These are phyloP conservation scores for Rhombomys opimus DNA, from an alignment of 2,113 vertebrate species.

Conservation along the genomic window DNA sequence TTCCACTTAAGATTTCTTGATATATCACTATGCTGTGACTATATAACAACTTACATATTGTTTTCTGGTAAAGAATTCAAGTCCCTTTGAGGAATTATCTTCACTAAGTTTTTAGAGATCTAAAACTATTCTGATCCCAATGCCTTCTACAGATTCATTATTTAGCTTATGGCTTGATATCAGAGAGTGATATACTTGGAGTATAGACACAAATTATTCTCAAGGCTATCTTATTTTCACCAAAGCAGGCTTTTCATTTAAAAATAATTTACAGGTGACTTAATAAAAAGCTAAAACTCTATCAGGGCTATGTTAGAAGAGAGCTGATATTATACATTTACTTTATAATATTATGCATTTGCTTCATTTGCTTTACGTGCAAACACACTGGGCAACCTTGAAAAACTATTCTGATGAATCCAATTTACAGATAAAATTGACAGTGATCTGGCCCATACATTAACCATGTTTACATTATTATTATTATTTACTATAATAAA, in stretches of 20 bases:
- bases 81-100: not conserved
- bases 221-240: not conserved
- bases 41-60: not conserved
- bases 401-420: not conserved
- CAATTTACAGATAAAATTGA: conserved; percentile 20
- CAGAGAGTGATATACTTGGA: not conserved
- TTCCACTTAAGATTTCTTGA: not conserved
- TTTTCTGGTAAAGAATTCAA: conserved; percentile 13
- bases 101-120: not conserved
- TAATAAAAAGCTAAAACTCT: not conserved
- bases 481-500: not conserved
- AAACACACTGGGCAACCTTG: not conserved
- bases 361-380: not conserved
- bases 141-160: conserved; percentile 1
- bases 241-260: conserved; percentile 18
- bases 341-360: not conserved
- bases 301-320: not conserved
- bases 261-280: not conserved
- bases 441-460: not conserved
- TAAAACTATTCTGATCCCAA: not conserved
- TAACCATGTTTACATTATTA: not conserved
- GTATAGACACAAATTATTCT: not conserved
- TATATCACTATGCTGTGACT: not conserved
- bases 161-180: not conserved
- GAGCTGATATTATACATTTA: not conserved